Evolutionary conservation across 2,888 invertebrate species (phyloP).

Genomic region (Dioctria linearis): DNA sequence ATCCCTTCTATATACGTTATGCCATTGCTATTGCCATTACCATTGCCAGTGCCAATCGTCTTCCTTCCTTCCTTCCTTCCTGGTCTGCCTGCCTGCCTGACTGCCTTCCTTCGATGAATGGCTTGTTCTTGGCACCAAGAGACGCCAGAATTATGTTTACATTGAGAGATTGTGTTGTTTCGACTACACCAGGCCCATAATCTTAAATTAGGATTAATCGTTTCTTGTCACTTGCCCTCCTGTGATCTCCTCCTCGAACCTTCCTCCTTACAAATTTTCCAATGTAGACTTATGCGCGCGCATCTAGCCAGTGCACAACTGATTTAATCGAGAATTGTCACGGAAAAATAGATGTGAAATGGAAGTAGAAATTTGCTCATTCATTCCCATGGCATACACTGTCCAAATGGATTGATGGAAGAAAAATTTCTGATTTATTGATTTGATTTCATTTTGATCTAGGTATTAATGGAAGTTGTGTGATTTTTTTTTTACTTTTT

Average conservation of each 20-base stretch:
- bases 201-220: conserved; percentile 56
- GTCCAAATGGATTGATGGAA: too few species aligned
- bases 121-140: conserved; percentile 53
- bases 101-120: conserved; percentile 30
- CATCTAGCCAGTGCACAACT: not conserved
- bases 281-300: not conserved
- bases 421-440: too few species aligned
- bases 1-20: too few species aligned
- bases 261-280: not conserved
- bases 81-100: too few species aligned
- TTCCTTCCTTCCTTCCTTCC: not conserved
- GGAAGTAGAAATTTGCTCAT: too few species aligned
- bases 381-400: too few species aligned
- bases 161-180: conserved; percentile 56
- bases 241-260: not conserved
- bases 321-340: conserved; percentile 46
- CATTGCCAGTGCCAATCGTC: not conserved
- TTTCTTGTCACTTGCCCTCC: conserved; percentile 53
- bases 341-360: not conserved
- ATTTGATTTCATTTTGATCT: too few species aligned
- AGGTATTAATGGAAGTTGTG: too few species aligned
- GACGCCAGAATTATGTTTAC: conserved; percentile 53
- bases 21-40: too few species aligned
- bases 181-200: conserved; percentile 41
- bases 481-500: too few species aligned